Evolutionary conservation across 2,797 vertebrate species (phyloP), one percentile per base, ranked within the genome.

Genomic region (Zenarchopterus dispar): DNA sequence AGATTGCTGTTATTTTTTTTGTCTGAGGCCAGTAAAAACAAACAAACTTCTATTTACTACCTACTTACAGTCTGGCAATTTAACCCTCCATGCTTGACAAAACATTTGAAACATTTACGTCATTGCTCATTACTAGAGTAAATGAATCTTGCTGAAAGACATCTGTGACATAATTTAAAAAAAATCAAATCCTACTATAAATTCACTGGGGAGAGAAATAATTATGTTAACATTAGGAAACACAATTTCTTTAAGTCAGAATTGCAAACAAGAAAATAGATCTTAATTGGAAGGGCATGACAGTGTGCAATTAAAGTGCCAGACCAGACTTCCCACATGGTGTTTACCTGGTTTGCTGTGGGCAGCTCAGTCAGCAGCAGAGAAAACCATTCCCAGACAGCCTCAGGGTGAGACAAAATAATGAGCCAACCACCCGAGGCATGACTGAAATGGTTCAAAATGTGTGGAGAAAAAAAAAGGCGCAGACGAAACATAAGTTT

Each of bases 311-410:
- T 92, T 85, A 88, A 70, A 86, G 59, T 73, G 62, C 55, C 78
- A 88, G 86, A 77, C 84, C 73, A 90, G 82, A 86, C 88, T 82
- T 44, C 57, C 79, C 80, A 75, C 69, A 63, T 54, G 60, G 66
- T 90, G 84, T 91, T 91, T 92, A 89, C 88, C 82, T 85, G 79
- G 49, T 71, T 66, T 70, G 65, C 77, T 75, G 69, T 48, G 44
- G 53, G 68, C 63, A 77, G 85, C 75, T 1, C 45, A 56, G 81
- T 89, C 87, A 90, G 88, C 85, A 81, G 45, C 46, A 56, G 26
- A 57, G 68, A 63, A 65, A 62, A 23, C 24, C 28, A n/a, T 59
- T 58, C 67, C 68, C 73, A 90, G 87, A 87, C 82, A 75, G 67
- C 51, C 65, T 74, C 42, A 24, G 56, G 6, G 17, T 74, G 75